Evolutionary conservation across 2,113 vertebrate genomes (phyloP).

Genomic region (Cynoglossus semilaevis): DNA sequence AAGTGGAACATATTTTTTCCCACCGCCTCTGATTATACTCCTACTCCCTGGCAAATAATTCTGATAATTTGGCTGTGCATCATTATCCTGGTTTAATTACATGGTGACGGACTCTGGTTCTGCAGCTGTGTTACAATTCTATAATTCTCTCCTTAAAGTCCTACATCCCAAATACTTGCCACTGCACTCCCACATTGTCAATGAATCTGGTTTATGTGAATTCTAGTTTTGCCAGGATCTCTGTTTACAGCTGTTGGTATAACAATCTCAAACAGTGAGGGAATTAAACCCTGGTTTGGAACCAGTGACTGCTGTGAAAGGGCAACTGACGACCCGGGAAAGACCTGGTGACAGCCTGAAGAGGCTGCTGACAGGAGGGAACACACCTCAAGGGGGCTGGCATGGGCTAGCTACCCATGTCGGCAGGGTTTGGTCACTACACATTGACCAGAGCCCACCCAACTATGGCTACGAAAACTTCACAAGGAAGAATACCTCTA

Average conservation of each 20-base stretch:
- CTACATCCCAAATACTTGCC: slow-evolving; percentile 58
- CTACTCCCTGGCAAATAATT: slow-evolving; percentile 68
- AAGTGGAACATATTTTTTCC: slow-evolving; percentile 61
- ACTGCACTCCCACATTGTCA: slow-evolving; percentile 65
- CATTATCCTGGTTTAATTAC: slow-evolving; percentile 64
- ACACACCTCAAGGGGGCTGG: too few species aligned
- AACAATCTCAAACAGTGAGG: slow-evolving; percentile 49
- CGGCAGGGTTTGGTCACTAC: too few species aligned
- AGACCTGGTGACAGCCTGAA: too few species aligned
- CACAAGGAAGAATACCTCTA: too few species aligned
- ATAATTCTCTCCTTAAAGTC: slow-evolving; percentile 59
- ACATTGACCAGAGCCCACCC: too few species aligned
- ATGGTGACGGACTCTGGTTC: slow-evolving; percentile 57
- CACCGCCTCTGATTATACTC: slow-evolving; percentile 58
- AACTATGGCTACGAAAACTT: too few species aligned
- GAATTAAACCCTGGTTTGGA: too few species aligned
- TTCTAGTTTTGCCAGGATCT: slow-evolving; percentile 51
- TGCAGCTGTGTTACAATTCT: slow-evolving; percentile 63
- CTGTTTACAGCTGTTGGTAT: slow-evolving; percentile 28
- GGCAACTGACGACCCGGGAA: too few species aligned
- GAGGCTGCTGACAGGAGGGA: too few species aligned
- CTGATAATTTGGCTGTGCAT: slow-evolving; percentile 60
- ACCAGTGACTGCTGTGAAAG: too few species aligned
- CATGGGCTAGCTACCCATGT: too few species aligned
- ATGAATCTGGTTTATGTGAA: slow-evolving; percentile 67